Conservation (phyloP, 2,797 vertebrate species). For the Knipowitschia caucasica region DNA sequence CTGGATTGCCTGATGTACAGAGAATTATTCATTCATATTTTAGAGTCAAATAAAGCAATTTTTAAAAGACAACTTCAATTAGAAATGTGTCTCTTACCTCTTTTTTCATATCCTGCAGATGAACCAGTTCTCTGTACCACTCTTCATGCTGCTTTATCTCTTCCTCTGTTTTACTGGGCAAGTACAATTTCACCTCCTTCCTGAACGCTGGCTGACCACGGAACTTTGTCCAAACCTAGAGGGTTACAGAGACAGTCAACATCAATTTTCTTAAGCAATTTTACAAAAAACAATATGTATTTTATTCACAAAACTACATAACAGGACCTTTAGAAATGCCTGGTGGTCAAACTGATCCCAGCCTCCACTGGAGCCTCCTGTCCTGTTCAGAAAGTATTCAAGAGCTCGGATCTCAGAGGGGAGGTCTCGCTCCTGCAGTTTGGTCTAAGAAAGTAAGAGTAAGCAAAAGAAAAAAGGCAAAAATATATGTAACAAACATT, state of each 20-base stretch:
- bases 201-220: slow-evolving; percentile 75
- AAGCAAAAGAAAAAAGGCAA: slow-evolving; percentile 2
- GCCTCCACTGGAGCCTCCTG: slow-evolving; percentile 82
- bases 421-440: slow-evolving; percentile 48
- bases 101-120: slow-evolving; percentile 84
- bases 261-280: no score
- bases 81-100: no score
- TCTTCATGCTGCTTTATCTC: slow-evolving; percentile 83
- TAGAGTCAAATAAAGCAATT: no score
- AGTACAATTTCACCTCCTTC: slow-evolving; percentile 78
- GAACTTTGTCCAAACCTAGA: slow-evolving; percentile 73
- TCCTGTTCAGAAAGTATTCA: slow-evolving; percentile 84
- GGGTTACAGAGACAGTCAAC: no score
- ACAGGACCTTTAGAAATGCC: slow-evolving; percentile 83
- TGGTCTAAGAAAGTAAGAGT: slow-evolving; percentile 28
- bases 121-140: slow-evolving; percentile 84
- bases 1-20: slow-evolving; percentile 79
- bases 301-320: no score
- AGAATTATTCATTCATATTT: no score
- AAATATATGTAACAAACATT: no score
- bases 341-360: slow-evolving; percentile 93
- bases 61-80: no score
- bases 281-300: no score
- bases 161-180: slow-evolving; percentile 79
- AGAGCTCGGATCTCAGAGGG: slow-evolving; percentile 81